Conservation (phyloP, 2,113 vertebrate genomes). For the Perccottus glenii region DNA sequence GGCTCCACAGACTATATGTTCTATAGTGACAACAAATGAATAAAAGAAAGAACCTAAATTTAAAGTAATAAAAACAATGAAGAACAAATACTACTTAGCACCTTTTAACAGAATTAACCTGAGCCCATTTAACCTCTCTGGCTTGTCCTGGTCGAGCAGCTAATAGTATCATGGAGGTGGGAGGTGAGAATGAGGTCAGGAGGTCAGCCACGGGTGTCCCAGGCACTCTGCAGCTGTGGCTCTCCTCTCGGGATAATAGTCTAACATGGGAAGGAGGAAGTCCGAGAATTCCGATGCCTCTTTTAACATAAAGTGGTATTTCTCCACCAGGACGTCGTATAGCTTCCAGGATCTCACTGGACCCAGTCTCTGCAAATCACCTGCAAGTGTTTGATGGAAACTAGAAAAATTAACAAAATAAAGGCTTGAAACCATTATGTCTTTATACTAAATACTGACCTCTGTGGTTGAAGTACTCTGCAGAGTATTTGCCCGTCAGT, state of each 20-base stretch:
- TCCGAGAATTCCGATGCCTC: conserved; percentile 73
- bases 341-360: conserved; percentile 78
- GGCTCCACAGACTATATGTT: too few species aligned
- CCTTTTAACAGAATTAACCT: neutral
- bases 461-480: conserved; percentile 82
- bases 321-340: conserved; percentile 78
- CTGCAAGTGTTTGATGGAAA: conserved; percentile 53
- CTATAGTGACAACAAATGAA: too few species aligned
- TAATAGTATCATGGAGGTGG: conserved; percentile 2
- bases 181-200: conserved; percentile 6
- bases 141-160: neutral
- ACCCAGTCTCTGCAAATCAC: conserved; percentile 77
- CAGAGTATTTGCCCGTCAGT: conserved; percentile 82
- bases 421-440: neutral
- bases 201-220: conserved; percentile 81
- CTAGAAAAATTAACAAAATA: neutral
- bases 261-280: conserved; percentile 83
- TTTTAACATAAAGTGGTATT: conserved; percentile 76
- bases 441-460: conserved; percentile 66
- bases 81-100: neutral
- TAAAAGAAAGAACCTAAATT: too few species aligned
- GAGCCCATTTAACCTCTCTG: neutral
- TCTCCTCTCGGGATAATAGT: conserved; percentile 78
- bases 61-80: too few species aligned
- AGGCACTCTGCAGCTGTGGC: conserved; percentile 83